A percentile compares a stretch with the other conserved stretches of the same genome.
These are phyloP conservation scores for Jaculus jaculus DNA, from an alignment of 2,113 vertebrate genomes.

Conservation along the genomic window DNA sequence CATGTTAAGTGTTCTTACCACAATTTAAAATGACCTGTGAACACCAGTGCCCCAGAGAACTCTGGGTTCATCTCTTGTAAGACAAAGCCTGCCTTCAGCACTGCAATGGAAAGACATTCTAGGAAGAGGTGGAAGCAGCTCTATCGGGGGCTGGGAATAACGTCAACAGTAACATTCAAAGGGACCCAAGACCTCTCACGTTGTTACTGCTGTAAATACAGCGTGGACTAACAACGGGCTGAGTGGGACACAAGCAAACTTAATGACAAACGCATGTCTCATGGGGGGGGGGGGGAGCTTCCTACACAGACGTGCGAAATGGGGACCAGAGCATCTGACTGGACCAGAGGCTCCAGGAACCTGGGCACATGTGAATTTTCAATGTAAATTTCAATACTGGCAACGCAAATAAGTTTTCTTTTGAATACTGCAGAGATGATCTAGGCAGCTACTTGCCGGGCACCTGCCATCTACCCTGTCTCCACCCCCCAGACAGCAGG, in stretches of 20 bases:
- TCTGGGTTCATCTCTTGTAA: not conserved
- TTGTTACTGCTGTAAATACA: not conserved
- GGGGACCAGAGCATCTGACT: not conserved
- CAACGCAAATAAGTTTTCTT: not conserved
- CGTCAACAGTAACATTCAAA: not conserved
- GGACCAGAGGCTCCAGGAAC: not conserved
- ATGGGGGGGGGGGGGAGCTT: not conserved
- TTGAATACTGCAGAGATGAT: not conserved
- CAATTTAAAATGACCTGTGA: not conserved
- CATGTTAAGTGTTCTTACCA: not conserved
- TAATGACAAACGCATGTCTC: not conserved
- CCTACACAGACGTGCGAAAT: not conserved
- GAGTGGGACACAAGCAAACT: not conserved
- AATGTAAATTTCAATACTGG: not conserved
- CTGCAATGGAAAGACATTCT: not conserved
- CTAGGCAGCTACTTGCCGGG: not conserved
- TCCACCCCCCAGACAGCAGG: not conserved
- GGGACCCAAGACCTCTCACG: not conserved
- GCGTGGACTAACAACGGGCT: not conserved
- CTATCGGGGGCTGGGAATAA: not conserved
- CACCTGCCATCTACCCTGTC: not conserved
- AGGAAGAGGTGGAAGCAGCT: not conserved
- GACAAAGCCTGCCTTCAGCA: not conserved
- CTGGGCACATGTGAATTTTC: not conserved
- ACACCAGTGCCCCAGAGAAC: not conserved